A percentile compares a stretch with the other conserved stretches of the same genome.
These are phyloP conservation scores for Thymelicus sylvestris DNA, from an alignment of 2,888 invertebrate species.

Conservation along the genomic window DNA sequence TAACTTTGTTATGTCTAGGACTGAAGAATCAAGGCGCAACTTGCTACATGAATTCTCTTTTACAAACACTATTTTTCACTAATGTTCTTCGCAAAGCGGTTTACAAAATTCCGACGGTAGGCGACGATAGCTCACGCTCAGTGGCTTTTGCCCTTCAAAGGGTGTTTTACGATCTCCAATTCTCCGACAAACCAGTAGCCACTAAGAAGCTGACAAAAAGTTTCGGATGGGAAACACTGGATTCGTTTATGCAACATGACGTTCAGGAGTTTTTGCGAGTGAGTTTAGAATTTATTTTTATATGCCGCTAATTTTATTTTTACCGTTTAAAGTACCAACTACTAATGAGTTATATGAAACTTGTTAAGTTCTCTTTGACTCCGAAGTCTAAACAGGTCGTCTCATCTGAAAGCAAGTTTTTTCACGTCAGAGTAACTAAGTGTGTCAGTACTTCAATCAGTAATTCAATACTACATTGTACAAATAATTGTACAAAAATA, in stretches of 20 bases:
- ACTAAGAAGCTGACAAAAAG: slow-evolving; percentile 99
- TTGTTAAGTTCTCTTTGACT: too few species aligned
- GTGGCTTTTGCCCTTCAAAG: slow-evolving; percentile 98
- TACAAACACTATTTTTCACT: slow-evolving; percentile 99
- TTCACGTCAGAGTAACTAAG: too few species aligned
- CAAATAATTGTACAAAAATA: too few species aligned
- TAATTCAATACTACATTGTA: too few species aligned
- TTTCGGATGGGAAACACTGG: slow-evolving; percentile 99
- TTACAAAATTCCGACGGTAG: slow-evolving; percentile 99
- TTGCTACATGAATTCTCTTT: slow-evolving; percentile 99
- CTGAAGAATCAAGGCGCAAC: slow-evolving; percentile 99
- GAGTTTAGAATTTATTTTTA: slow-evolving; percentile 40
- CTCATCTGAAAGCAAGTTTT: too few species aligned
- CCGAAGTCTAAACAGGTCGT: too few species aligned
- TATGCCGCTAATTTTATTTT: not conserved
- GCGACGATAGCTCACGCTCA: slow-evolving; percentile 93
- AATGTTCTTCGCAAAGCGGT: slow-evolving; percentile 96
- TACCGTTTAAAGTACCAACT: too few species aligned
- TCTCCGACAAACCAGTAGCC: slow-evolving; percentile 98
- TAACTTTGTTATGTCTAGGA: slow-evolving; percentile 77
- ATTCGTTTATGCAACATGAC: slow-evolving; percentile 99
- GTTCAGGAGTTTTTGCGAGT: slow-evolving; percentile 94
- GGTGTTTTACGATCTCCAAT: slow-evolving; percentile 99
- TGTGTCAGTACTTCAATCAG: too few species aligned
- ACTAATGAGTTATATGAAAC: too few species aligned